Base-by-base conservation (phyloP, 1,140 invertebrate genomes). In the Octopus sinensis region DNA sequence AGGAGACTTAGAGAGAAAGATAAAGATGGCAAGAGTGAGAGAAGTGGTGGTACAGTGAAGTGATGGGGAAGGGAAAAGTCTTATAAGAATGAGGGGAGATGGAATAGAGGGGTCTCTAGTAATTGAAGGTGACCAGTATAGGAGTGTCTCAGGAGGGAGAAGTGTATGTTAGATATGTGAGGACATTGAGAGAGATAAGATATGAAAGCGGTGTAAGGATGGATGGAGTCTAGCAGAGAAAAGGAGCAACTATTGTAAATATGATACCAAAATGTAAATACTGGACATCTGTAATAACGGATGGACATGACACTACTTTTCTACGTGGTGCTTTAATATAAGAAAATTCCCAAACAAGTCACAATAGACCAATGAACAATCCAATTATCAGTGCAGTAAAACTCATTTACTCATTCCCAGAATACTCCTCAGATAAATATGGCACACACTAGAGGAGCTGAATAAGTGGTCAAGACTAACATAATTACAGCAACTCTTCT, bases 321-420 rank as follows among this genome's bases (percentile, higher is more conserved):
- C 90, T 89, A 83, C 87, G 89, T 4, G 88, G 88, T 10, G 85
- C 85, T 0, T 86, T 83, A 17, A 82, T 77, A 84, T 90, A 91
- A 9, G 84, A 79, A 79, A 88, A 90, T 82, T 91, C 90, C 88
- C 90, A 90, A n/a, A 86, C 84, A 80, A 91, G 89, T 4, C 91
- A 84, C 9, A 91, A 87, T n/a, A 91, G 30, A 4, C 92, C 92
- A 75, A 92, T 86, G 10, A 91, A 84, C 5, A 93, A 84, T 3
- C 92, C 92, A 62, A 90, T 84, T 89, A 93, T 92, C 52, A 93
- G 85, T 54, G 92, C 92, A 91, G 91, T 93, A 88, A 93, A 93
- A 85, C 89, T 93, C 93, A 86, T 92, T 93, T 43, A 89, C 92
- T 82, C 92, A 84, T 73, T 90, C 88, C 88, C 91, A 91, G 85